Base-by-base conservation (phyloP, 92 coral and sea anemone genomes). In the Umimayanthus kanabou region DNA sequence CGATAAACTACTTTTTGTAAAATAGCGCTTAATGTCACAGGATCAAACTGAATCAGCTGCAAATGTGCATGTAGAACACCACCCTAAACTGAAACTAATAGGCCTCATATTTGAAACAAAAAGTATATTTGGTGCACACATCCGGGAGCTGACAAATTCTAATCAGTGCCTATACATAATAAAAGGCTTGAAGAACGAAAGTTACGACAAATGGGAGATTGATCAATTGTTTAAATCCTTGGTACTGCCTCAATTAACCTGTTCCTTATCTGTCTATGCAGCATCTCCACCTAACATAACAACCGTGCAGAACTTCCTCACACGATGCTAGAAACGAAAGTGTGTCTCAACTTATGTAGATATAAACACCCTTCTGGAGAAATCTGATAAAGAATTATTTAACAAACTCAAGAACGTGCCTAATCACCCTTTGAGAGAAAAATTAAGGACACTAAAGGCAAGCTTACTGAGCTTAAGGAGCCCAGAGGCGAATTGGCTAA, bases 281-380 rank as follows among this genome's bases (percentile, higher is more conserved):
- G 58, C 50, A 28, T 81, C 86, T 33, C 73, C 53, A 57, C 39
- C 70, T 22, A 26, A 65, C 22, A 8, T 65, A 20, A 22, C 71
- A 4, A 65, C 25, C 25, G 71, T 65, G 71, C 76, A 81, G 61
- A 6, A 45, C 53, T 61, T 58, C 47, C 73, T 13, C 45, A 33
- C 58, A 8, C 69, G 86, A 53, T 81, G 86, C 42, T 65, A 65
- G 25, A 65, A 65, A 14, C 71, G 25, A 65, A 22, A 65, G 71
- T 65, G 20, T 26, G 20, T 65, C 22, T 65, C 71, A 1, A 65
- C 25, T 65, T 26, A 65, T 15, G 8, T 65, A 18, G 20, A 65
- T 6, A 65, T 65, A 8, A 20, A 65, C 71, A 5, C 23, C 25
- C 20, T 65, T 6, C 71, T 65, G 26, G 71, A 65, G 25, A 65